Percentiles rank a stretch among this genome's conserved stretches.
These are phyloP conservation scores for Dryobotodes eremita DNA, from an alignment of 2,888 invertebrate species.

Conservation along the genomic window DNA sequence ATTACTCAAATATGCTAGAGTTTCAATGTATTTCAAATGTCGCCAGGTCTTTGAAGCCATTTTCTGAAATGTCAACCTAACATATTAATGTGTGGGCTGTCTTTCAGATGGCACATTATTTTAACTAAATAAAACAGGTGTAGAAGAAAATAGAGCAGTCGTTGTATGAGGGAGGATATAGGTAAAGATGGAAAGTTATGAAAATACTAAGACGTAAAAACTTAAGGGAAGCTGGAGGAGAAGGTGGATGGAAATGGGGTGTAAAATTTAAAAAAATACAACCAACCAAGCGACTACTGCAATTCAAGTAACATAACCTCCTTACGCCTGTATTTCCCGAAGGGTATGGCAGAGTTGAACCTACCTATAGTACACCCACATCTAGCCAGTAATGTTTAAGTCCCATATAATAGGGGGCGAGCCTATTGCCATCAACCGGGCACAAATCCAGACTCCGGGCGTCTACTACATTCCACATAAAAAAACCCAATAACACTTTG, in stretches of 20 bases:
- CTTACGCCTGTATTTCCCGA: too few species aligned
- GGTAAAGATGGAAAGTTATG: background rate
- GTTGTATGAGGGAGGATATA: background rate
- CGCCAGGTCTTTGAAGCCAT: constrained; percentile 16
- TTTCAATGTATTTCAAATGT: constrained; percentile 16
- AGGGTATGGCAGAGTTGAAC: too few species aligned
- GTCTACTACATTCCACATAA: background rate
- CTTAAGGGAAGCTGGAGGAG: background rate
- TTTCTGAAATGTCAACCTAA: constrained; percentile 30
- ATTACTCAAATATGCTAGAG: constrained; percentile 21
- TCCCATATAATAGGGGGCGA: background rate
- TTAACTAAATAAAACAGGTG: constrained; percentile 7
- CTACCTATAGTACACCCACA: background rate
- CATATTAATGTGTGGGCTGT: background rate
- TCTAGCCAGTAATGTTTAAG: background rate
- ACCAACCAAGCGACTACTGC: background rate
- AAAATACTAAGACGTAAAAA: background rate
- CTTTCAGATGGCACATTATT: constrained; percentile 6
- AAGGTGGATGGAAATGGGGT: background rate
- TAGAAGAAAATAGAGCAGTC: background rate
- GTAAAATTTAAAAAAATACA: too few species aligned
- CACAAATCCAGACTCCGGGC: background rate
- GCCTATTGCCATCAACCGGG: background rate
- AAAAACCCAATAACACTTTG: background rate
- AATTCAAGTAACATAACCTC: background rate